A percentile compares a stretch with the other conserved stretches of the same genome.
Evolutionary conservation across 2,113 vertebrate genomes (phyloP).

Genomic region (Myotis davidii): DNA sequence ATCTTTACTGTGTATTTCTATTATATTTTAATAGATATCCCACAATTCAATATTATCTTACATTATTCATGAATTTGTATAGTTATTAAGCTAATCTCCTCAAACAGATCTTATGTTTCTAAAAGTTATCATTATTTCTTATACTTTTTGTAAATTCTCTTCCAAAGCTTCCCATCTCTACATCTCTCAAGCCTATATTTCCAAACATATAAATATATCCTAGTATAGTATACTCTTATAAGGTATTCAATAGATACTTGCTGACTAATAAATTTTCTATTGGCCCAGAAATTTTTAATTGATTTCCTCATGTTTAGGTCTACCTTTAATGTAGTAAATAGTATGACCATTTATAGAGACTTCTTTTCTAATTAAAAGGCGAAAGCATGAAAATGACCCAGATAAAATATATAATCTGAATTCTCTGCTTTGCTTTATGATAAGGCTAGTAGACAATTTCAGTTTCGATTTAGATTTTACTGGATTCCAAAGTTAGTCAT

Average conservation of each 20-base stretch:
- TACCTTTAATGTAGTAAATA: background rate
- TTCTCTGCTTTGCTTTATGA: conserved; percentile 33
- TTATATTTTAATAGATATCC: background rate
- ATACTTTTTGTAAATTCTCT: background rate
- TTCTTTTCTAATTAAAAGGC: conserved; percentile 44
- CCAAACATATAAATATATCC: background rate
- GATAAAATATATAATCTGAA: conserved; percentile 23
- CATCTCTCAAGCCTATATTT: background rate
- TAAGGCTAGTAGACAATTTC: background rate
- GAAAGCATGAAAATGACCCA: conserved; percentile 7
- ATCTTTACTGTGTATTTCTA: conserved; percentile 34
- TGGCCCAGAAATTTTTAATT: background rate
- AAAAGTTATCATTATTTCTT: background rate
- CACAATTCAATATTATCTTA: conserved; percentile 13
- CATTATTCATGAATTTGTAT: conserved; percentile 22
- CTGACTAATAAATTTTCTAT: conserved; percentile 32
- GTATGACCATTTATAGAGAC: background rate
- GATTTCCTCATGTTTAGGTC: background rate
- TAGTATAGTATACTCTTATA: background rate
- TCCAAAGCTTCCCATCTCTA: background rate
- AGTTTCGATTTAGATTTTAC: conserved; percentile 12
- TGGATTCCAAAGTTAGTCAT: conserved; percentile 4
- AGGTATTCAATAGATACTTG: background rate
- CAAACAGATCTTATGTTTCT: background rate
- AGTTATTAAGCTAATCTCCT: conserved; percentile 27